These are phyloP conservation scores for Xylota segnis DNA, from an alignment of 2,888 invertebrate species.

Conservation along the genomic window DNA sequence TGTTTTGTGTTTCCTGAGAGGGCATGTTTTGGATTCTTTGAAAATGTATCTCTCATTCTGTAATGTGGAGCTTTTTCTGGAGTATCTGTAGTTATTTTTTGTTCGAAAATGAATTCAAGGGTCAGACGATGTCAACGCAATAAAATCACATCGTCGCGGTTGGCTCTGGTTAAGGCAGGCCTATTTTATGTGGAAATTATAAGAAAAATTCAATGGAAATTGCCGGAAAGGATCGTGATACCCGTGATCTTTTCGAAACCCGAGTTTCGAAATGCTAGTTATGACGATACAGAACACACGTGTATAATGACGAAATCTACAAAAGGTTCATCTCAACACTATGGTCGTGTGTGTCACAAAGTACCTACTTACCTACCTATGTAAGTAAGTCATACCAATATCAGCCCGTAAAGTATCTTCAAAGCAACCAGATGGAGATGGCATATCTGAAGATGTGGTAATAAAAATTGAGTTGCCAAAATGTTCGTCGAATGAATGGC, in stretches of 20 bases:
- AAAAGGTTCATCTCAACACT: too few relatives aligned
- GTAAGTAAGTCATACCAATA: too few relatives aligned
- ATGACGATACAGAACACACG: too few relatives aligned
- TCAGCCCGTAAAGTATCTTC: too few relatives aligned
- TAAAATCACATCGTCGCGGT: conserved; percentile 35
- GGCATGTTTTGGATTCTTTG: conserved; percentile 67
- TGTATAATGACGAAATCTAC: too few relatives aligned
- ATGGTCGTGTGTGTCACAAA: too few relatives aligned
- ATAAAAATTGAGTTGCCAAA: too few relatives aligned
- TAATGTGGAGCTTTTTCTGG: conserved; percentile 36
- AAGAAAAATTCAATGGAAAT: conserved; percentile 48
- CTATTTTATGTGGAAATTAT: conserved; percentile 49
- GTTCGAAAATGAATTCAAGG: conserved; percentile 28
- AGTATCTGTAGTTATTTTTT: conserved; percentile 24
- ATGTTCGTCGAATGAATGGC: too few relatives aligned
- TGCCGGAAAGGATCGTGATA: conserved; percentile 1
- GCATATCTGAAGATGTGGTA: too few relatives aligned
- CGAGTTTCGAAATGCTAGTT: neutral
- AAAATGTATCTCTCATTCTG: conserved; percentile 54
- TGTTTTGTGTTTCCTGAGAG: conserved; percentile 55
- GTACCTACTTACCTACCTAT: too few relatives aligned
- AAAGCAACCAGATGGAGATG: too few relatives aligned
- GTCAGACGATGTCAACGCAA: conserved; percentile 66
- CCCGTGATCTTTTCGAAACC: neutral
- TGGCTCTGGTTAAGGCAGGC: neutral